Conservation (phyloP, 2,113 vertebrate species). For the Noctilio leporinus region DNA sequence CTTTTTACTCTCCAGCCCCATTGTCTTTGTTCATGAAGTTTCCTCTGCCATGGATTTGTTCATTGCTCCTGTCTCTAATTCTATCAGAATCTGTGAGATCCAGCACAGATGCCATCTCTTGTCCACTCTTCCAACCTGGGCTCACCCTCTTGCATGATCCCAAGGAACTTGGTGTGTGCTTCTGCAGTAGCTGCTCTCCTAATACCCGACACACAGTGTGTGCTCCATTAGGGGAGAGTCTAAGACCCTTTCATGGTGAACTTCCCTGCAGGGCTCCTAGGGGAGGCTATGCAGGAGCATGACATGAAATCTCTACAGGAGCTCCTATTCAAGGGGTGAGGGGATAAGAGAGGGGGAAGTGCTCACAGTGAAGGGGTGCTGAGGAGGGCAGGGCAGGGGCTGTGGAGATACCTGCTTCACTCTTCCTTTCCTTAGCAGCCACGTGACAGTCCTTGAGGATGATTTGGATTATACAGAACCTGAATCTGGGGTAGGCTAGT, state of each 20-base stretch:
- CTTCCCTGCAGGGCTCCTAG: neutral
- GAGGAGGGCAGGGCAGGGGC: neutral
- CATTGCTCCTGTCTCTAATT: neutral
- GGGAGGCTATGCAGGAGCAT: neutral
- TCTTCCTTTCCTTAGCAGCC: neutral
- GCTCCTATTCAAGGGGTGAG: neutral
- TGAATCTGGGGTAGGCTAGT: neutral
- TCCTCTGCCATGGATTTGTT: neutral
- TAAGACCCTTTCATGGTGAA: neutral
- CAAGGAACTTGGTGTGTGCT: neutral
- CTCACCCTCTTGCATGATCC: neutral
- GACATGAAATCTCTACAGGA: neutral
- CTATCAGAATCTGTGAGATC: neutral
- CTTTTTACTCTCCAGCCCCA: neutral
- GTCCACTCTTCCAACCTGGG: neutral
- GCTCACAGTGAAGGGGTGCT: neutral
- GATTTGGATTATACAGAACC: neutral
- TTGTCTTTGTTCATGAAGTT: neutral
- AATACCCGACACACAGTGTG: neutral
- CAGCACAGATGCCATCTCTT: neutral
- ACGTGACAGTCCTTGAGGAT: neutral
- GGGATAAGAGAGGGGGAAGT: neutral
- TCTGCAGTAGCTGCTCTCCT: neutral
- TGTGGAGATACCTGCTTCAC: neutral
- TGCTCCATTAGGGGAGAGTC: neutral